Conservation (phyloP, 1,140 invertebrate genomes). For the Microplitis mediator region DNA sequence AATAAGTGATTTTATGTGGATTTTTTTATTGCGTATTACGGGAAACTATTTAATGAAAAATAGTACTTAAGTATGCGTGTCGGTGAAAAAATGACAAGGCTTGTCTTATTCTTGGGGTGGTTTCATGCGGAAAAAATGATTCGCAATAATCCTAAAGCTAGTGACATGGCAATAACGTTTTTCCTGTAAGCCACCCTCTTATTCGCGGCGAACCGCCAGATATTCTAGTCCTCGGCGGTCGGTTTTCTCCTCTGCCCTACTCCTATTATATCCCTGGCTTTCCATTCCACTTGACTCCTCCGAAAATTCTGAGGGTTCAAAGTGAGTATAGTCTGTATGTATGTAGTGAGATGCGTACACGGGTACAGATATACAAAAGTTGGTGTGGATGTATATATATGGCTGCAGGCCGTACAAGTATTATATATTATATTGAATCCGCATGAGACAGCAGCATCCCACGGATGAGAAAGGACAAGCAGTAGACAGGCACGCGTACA, state of each 20-base stretch:
- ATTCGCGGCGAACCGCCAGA: background rate
- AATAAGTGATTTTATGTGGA: no score
- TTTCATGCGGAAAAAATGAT: slow-evolving; percentile 54
- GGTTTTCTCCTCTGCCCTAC: background rate
- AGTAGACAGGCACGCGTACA: background rate
- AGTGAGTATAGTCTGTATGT: no score
- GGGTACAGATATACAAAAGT: no score
- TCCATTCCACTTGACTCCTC: background rate
- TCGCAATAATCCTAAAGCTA: slow-evolving; percentile 53
- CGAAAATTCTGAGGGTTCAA: no score
- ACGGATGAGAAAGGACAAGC: slow-evolving; percentile 28
- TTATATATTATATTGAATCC: slow-evolving; percentile 52
- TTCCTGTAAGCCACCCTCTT: slow-evolving; percentile 44
- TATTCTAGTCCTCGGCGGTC: background rate
- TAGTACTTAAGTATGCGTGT: slow-evolving; percentile 4
- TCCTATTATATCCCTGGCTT: background rate
- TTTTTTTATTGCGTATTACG: no score
- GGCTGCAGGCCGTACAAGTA: background rate
- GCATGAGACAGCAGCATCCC: slow-evolving; percentile 41
- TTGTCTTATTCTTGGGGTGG: background rate
- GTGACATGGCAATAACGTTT: slow-evolving; percentile 52
- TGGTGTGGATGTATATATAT: no score
- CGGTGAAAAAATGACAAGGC: background rate
- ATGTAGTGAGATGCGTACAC: no score
- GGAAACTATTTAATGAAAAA: no score